phyloP scores from a whole-genome alignment of 2,113 vertebrate genomes.

The Stercorarius parasiticus region DNA sequence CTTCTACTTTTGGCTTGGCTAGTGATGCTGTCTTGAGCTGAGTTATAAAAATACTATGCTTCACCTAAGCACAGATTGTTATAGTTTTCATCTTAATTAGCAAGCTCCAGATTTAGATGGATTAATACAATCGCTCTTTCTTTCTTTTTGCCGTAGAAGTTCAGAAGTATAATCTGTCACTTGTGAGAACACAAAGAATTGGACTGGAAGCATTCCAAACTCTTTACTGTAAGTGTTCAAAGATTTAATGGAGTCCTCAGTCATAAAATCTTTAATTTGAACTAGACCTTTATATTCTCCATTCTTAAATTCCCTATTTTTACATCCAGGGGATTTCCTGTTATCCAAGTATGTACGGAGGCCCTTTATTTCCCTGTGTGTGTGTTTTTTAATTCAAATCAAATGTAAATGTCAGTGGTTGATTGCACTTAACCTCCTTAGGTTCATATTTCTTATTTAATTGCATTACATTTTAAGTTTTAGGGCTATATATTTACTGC shows the following conservation, averaged over 20 bases:
- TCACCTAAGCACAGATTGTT: constrained; percentile 65
- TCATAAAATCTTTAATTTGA: constrained; percentile 75
- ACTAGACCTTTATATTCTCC: constrained; percentile 52
- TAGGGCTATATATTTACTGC: constrained; percentile 15
- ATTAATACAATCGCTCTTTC: constrained; percentile 63
- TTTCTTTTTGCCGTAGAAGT: constrained; percentile 35
- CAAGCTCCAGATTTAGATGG: constrained; percentile 55
- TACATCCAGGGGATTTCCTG: constrained; percentile 68
- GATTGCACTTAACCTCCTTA: constrained; percentile 47
- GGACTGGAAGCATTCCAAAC: constrained; percentile 70
- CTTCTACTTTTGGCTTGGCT: constrained; percentile 14
- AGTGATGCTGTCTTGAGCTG: constrained; percentile 7
- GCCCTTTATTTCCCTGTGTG: constrained; percentile 50
- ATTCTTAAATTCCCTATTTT: constrained; percentile 65
- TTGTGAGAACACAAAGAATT: constrained; percentile 63
- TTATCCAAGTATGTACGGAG: constrained; percentile 57
- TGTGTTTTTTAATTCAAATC: constrained; percentile 51
- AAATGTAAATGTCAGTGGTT: constrained; percentile 39
- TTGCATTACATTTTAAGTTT: constrained; percentile 48
- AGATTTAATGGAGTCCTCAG: constrained; percentile 71
- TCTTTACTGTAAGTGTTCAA: constrained; percentile 73
- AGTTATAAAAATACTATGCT: constrained; percentile 39
- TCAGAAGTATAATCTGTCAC: constrained; percentile 68
- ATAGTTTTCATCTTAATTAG: constrained; percentile 72
- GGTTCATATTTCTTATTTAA: constrained; percentile 63